Evolutionary conservation across 2,113 vertebrate genomes (phyloP).

Genomic region (Paratilapia polleni): DNA sequence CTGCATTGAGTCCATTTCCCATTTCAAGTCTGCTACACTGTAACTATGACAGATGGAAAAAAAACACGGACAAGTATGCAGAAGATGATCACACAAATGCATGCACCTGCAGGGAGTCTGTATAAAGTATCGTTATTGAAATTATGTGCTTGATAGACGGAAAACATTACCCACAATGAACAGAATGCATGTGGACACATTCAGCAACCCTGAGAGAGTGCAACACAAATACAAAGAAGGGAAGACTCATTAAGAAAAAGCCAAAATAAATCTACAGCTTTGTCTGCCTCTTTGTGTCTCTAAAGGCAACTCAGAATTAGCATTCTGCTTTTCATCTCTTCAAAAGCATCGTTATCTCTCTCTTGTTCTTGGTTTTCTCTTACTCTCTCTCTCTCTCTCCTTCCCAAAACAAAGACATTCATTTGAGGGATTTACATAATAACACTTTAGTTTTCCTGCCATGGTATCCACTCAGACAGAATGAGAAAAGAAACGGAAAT

Average conservation of each 20-base stretch:
- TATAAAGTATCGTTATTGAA: not conserved
- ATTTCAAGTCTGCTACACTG: not conserved
- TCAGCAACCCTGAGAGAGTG: not conserved
- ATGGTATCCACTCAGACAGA: not conserved
- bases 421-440: slow-evolving; percentile 49
- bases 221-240: slow-evolving; percentile 18
- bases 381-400: not conserved
- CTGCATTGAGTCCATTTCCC: slow-evolving; percentile 14
- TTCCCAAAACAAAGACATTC: slow-evolving; percentile 41
- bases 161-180: not conserved
- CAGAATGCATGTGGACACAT: too few relatives aligned
- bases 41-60: not conserved
- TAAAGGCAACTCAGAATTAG: slow-evolving; percentile 37
- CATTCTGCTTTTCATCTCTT: slow-evolving; percentile 51
- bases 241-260: slow-evolving; percentile 28
- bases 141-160: not conserved
- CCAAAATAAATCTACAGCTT: slow-evolving; percentile 30
- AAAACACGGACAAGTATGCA: not conserved
- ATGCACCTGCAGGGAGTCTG: slow-evolving; percentile 3
- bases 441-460: slow-evolving; percentile 19
- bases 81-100: not conserved
- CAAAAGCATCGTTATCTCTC: slow-evolving; percentile 41
- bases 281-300: slow-evolving; percentile 33
- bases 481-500: not conserved
- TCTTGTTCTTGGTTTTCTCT: not conserved